A percentile compares a stretch with the other conserved stretches of the same genome.
Conservation (phyloP, 2,797 vertebrate genomes). For the Poecilia gillii region DNA sequence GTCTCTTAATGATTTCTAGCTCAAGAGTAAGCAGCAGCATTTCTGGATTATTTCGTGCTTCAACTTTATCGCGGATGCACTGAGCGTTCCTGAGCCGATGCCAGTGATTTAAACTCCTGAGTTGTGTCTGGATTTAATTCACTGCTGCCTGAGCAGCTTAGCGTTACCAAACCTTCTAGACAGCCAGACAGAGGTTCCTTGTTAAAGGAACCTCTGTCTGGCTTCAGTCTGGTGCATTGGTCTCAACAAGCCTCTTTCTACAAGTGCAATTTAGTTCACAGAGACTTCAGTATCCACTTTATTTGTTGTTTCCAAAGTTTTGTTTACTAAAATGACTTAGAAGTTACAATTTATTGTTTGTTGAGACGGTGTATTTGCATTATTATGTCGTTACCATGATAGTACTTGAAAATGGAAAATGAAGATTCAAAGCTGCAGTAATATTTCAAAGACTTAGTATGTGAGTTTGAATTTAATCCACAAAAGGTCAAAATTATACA, state of each 20-base stretch:
- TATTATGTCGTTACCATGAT: background rate
- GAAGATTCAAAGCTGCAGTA: background rate
- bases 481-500: background rate
- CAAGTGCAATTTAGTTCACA: no score
- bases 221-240: background rate
- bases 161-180: background rate
- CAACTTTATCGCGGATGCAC: background rate
- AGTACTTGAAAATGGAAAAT: background rate
- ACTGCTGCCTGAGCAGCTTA: conserved; percentile 1
- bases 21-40: background rate
- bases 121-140: background rate
- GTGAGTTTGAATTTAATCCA: background rate
- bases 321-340: no score
- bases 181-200: no score
- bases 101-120: background rate
- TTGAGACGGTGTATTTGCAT: no score
- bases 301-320: no score
- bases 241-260: no score
- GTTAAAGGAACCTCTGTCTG: background rate
- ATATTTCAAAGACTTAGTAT: background rate
- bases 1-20: background rate
- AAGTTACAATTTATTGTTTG: no score
- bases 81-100: background rate
- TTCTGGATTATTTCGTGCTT: background rate
- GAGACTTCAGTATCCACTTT: no score